Percentiles rank a stretch among this genome's conserved stretches.
Conservation (phyloP, 2,113 vertebrate species). For the Aspiorhynchus laticeps region DNA sequence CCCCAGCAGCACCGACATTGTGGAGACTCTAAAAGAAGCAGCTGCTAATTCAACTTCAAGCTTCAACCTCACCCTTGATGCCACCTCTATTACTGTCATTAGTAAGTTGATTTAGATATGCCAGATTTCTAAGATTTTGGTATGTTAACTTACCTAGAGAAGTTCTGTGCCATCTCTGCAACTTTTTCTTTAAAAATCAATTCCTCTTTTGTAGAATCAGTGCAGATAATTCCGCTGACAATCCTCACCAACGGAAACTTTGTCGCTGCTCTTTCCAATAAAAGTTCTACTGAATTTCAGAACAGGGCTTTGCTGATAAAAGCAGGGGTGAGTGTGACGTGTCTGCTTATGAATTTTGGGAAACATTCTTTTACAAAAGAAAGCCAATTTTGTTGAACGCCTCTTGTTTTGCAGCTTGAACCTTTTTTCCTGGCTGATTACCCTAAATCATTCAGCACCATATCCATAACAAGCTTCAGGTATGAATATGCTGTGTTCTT, state of each 20-base stretch:
- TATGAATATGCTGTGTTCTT: not conserved
- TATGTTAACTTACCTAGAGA: not conserved
- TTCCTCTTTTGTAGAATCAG: not conserved
- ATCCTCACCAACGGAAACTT: conserved; percentile 48
- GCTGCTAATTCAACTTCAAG: not conserved
- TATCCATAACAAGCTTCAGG: conserved; percentile 31
- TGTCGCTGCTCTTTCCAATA: not conserved
- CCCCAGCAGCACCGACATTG: not conserved
- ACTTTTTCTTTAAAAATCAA: not conserved
- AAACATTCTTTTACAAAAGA: not conserved
- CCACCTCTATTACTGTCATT: not conserved
- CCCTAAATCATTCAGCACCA: not conserved
- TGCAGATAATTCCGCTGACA: not conserved
- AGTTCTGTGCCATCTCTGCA: not conserved
- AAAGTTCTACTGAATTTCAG: not conserved
- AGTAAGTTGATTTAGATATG: conserved; percentile 21
- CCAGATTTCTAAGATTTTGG: not conserved
- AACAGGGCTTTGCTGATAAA: conserved; percentile 37
- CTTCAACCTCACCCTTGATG: not conserved
- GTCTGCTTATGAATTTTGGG: not conserved
- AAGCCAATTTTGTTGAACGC: not conserved
- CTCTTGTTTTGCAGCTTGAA: conserved; percentile 27
- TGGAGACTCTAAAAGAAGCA: not conserved
- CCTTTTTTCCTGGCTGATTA: conserved; percentile 32
- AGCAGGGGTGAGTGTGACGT: conserved; percentile 37